Evolutionary conservation across 2,888 invertebrate genomes (phyloP), one percentile per base, ranked within the genome.

Genomic region (Pyrrhia umbra): DNA sequence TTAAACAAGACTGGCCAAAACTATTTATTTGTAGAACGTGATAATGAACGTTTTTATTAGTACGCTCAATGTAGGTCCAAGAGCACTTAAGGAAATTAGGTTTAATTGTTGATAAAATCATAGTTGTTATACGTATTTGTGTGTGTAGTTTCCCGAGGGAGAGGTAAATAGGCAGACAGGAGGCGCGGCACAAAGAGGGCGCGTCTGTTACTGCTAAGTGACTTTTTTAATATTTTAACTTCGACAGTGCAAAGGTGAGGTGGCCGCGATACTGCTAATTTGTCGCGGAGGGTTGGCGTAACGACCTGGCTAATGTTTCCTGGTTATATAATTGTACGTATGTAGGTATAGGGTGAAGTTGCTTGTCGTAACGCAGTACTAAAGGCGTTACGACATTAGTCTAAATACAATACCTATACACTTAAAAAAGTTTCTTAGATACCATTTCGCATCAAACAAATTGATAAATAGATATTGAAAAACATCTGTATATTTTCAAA

Each of bases 181-280:
- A 65, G 75, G 75, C 20, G 75, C 65, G 75, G 65, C 77, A 46
- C 54, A 39, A 59, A 39, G 47, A 55, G 75, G 75, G 78, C 56
- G 69, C 67, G 64, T 49, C 64, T 50, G 70, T 55, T 56, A 67
- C 56, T 68, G 65, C 67, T 75, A 64, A 75, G 75, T 75, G 79
- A 78, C 71, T 70, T 70, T 76, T 76, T 78, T 65, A 78, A 78
- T 77, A 78, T 75, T 75, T 71, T 68, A 71, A 75, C 75, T 75
- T 75, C 57, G 62, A 67, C 69, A 64, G 59, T 56, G 69, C 70
- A 61, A 75, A 71, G 75, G 68, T 73, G 68, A 69, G 68, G 68
- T 68, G 50, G 37, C 68, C 68, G 68, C 52, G 60, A 54, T 51
- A 51, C 75, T 49, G 52, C 59, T 68, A 68, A 68, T 74, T 68